phyloP scores from a whole-genome alignment of 2,797 vertebrate species.

The Okamejei kenojei region DNA sequence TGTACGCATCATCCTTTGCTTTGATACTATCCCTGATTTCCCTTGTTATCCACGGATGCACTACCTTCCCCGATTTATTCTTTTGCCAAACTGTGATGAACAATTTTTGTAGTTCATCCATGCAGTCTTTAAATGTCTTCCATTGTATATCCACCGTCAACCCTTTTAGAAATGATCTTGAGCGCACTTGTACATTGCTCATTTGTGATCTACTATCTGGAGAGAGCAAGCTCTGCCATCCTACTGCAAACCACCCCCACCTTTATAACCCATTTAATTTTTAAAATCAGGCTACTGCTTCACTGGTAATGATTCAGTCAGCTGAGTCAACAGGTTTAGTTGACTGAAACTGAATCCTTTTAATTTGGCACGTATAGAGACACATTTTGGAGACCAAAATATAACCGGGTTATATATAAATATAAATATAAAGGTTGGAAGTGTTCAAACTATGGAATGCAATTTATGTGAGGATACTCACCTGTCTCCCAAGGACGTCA shows the following conservation, averaged over 20 bases:
- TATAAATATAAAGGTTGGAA: background rate
- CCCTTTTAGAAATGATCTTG: too few species aligned
- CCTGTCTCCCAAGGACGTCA: background rate
- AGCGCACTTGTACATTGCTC: background rate
- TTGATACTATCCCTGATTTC: too few species aligned
- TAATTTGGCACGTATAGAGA: background rate
- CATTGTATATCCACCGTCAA: too few species aligned
- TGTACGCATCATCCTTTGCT: too few species aligned
- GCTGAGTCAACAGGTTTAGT: background rate
- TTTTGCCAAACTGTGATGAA: too few species aligned
- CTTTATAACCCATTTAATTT: background rate
- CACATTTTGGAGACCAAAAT: background rate
- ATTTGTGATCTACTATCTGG: background rate
- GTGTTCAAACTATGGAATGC: background rate
- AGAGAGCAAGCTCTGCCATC: too few species aligned
- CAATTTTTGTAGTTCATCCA: too few species aligned
- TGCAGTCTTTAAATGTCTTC: too few species aligned
- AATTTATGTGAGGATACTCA: background rate
- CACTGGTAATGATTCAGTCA: background rate
- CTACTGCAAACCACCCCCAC: background rate
- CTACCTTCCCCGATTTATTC: too few species aligned
- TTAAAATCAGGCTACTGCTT: background rate
- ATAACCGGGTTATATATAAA: background rate
- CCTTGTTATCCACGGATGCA: too few species aligned
- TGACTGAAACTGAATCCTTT: background rate